A percentile compares a stretch with the other conserved stretches of the same genome.
Evolutionary conservation across 2,888 invertebrate species (phyloP).

Genomic region (Microplitis deprimator): DNA sequence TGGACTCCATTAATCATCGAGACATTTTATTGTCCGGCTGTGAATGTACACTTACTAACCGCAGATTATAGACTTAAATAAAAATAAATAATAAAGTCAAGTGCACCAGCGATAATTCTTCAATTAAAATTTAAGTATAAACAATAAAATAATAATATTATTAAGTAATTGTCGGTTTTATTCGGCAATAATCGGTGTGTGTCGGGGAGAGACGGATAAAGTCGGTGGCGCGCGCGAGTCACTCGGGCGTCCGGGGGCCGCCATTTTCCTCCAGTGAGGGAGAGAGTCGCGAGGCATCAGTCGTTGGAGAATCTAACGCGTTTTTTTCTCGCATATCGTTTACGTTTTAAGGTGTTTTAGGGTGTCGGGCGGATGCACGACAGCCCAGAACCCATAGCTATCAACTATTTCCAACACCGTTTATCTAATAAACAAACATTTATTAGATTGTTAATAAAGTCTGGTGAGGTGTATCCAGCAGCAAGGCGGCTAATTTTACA

Average conservation of each 20-base stretch:
- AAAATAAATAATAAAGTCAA: neutral
- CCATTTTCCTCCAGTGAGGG: constrained; percentile 69
- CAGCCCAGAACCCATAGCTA: constrained; percentile 57
- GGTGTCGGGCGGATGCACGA: constrained; percentile 61
- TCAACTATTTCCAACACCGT: constrained; percentile 18
- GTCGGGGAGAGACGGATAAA: constrained; percentile 59
- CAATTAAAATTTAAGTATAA: neutral
- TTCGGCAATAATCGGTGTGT: constrained; percentile 40
- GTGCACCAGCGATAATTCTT: neutral
- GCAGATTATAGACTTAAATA: neutral
- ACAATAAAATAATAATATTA: neutral
- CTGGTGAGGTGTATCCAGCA: constrained; percentile 29
- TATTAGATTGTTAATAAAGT: constrained; percentile 2
- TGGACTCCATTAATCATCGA: constrained; percentile 14
- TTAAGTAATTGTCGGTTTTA: constrained; percentile 31
- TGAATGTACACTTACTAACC: neutral
- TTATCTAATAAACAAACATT: constrained; percentile 27
- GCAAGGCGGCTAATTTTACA: constrained; percentile 31
- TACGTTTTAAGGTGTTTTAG: constrained; percentile 55
- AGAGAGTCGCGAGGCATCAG: constrained; percentile 63
- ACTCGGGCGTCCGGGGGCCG: constrained; percentile 64
- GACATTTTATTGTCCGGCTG: neutral
- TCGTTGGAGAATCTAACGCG: constrained; percentile 48
- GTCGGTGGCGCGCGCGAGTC: constrained; percentile 67
- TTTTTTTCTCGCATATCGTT: constrained; percentile 56